phyloP scores from a whole-genome alignment of 1,140 invertebrate genomes.

The Drosophila dunni region DNA sequence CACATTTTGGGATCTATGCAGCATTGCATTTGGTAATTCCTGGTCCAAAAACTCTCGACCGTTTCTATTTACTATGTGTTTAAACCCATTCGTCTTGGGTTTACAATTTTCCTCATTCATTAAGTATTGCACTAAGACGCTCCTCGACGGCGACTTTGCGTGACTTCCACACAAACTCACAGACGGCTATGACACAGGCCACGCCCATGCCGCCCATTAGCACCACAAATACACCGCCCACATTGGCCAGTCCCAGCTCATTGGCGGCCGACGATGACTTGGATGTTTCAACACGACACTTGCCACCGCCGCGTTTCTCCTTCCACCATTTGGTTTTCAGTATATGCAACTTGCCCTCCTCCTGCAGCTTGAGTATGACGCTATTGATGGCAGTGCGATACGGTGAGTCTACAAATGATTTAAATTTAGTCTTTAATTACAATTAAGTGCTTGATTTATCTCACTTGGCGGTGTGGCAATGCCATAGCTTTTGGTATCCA shows the following conservation, averaged over 20 bases:
- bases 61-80: not conserved
- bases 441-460: constrained; percentile 57
- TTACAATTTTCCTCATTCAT: constrained; percentile 84
- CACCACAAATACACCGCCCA: constrained; percentile 98
- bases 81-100: constrained; percentile 80
- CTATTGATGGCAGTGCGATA: constrained; percentile 94
- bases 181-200: constrained; percentile 94
- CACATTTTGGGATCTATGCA: constrained; percentile 21
- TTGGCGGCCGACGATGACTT: constrained; percentile 93
- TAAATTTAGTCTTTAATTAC: not conserved
- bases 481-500: constrained; percentile 97
- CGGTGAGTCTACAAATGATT: constrained; percentile 89
- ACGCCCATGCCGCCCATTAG: constrained; percentile 95
- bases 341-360: constrained; percentile 95
- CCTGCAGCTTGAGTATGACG: constrained; percentile 95
- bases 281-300: constrained; percentile 92
- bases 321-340: constrained; percentile 99
- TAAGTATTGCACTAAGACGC: constrained; percentile 88
- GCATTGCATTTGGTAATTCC: constrained; percentile 36
- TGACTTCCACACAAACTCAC: constrained; percentile 97
- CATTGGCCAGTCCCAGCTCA: constrained; percentile 94
- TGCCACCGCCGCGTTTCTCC: constrained; percentile 93
- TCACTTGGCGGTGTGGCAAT: constrained; percentile 96
- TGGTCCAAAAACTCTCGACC: constrained; percentile 37
- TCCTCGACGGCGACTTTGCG: constrained; percentile 95